Percentiles rank a stretch among this genome's conserved stretches.
Conservation (phyloP, 2,113 vertebrate genomes). For the Sylvilagus bachmani region DNA sequence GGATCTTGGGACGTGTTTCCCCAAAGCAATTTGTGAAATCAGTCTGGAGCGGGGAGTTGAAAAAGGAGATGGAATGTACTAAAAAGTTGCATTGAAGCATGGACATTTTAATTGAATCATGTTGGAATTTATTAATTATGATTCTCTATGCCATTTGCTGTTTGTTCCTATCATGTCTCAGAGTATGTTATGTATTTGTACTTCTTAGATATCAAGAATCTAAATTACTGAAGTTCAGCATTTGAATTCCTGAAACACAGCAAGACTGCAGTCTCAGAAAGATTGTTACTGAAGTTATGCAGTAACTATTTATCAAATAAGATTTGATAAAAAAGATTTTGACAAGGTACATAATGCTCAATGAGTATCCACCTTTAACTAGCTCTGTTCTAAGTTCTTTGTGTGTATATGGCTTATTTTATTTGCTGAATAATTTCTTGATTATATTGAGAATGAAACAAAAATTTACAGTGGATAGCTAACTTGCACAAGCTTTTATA, state of each 20-base stretch:
- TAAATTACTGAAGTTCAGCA: background rate
- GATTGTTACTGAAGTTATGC: background rate
- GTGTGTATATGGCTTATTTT: background rate
- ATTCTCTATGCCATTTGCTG: background rate
- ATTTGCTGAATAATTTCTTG: background rate
- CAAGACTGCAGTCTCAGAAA: background rate
- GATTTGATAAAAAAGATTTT: background rate
- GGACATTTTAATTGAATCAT: conserved; percentile 40
- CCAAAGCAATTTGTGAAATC: conserved; percentile 56
- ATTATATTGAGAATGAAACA: conserved; percentile 3
- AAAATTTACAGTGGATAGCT: background rate
- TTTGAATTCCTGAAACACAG: background rate
- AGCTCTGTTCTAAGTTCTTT: background rate
- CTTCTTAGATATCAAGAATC: background rate
- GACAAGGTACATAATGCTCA: background rate
- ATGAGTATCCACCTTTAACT: background rate
- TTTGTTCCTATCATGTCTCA: background rate
- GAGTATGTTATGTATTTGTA: conserved; percentile 18
- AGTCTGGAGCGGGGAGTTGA: background rate
- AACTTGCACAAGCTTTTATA: background rate
- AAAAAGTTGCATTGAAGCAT: conserved; percentile 1
- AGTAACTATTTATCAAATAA: background rate
- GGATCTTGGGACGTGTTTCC: conserved; percentile 1
- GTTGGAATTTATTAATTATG: conserved; percentile 49
- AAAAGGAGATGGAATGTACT: conserved; percentile 20